A percentile compares a stretch with the other conserved stretches of the same genome.
Evolutionary conservation across 2,797 vertebrate genomes (phyloP).

Genomic region (Phrynocephalus guinanensis): DNA sequence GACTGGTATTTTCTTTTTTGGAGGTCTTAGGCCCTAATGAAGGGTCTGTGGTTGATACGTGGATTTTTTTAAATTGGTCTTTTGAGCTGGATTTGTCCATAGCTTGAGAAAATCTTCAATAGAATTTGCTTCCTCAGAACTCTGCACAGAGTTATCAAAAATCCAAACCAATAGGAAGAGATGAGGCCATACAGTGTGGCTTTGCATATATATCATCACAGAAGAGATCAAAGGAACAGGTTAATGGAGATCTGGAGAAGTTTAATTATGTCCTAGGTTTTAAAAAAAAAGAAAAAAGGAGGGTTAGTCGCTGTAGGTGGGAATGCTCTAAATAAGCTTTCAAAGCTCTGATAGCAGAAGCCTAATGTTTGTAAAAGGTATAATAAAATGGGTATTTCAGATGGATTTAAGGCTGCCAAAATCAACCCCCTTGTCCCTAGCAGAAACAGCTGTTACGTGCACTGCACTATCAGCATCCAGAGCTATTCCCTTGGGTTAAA

Average conservation of each 20-base stretch:
- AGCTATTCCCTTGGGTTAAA: conserved; percentile 53
- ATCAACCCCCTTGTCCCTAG: conserved; percentile 56
- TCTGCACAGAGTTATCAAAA: conserved; percentile 87
- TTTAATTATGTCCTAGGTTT: conserved; percentile 87
- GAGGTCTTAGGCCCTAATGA: conserved; percentile 88
- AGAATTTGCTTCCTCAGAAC: conserved; percentile 76
- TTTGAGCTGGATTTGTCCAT: conserved; percentile 81
- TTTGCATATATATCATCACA: conserved; percentile 89
- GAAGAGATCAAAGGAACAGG: conserved; percentile 89
- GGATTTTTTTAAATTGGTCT: conserved; percentile 85
- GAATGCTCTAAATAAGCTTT: conserved; percentile 84
- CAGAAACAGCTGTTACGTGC: conserved; percentile 53
- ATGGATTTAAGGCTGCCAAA: conserved; percentile 69
- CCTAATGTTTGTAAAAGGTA: conserved; percentile 77
- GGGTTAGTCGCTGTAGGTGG: conserved; percentile 81
- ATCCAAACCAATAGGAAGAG: conserved; percentile 82
- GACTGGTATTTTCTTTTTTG: conserved; percentile 90
- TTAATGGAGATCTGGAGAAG: conserved; percentile 83
- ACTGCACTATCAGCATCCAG: conserved; percentile 44
- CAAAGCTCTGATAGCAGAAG: conserved; percentile 87
- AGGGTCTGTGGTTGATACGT: conserved; percentile 88
- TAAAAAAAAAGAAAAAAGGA: conserved; percentile 64
- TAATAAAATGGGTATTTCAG: conserved; percentile 77
- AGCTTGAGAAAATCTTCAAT: conserved; percentile 79
- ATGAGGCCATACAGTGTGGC: conserved; percentile 82